phyloP scores from a whole-genome alignment of 2,113 vertebrate genomes.

The Pyxicephalus adspersus region DNA sequence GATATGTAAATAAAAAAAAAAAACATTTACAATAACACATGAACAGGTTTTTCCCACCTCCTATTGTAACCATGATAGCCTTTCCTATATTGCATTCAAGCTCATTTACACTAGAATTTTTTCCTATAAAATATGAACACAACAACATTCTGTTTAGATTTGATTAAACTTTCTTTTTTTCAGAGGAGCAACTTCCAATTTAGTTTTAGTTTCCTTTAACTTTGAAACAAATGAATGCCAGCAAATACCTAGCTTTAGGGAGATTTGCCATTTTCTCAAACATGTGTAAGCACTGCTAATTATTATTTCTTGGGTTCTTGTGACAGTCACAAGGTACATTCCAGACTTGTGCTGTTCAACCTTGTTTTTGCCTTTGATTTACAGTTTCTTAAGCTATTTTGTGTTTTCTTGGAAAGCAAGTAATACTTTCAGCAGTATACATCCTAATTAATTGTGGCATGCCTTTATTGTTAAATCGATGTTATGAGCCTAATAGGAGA shows the following conservation, averaged over 20 bases:
- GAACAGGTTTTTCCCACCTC: no score
- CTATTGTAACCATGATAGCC: no score
- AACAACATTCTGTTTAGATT: no score
- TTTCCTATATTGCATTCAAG: no score
- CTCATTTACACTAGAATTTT: no score
- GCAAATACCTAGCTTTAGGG: background rate
- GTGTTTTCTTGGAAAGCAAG: slow-evolving; percentile 21
- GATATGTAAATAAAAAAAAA: no score
- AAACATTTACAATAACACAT: no score
- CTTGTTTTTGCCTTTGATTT: slow-evolving; percentile 35
- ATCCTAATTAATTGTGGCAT: background rate
- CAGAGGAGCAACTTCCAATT: background rate
- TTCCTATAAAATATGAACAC: no score
- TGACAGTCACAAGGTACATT: slow-evolving; percentile 56
- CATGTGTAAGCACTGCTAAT: slow-evolving; percentile 20
- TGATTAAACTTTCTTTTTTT: no score
- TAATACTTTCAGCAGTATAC: background rate
- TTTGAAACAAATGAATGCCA: slow-evolving; percentile 15
- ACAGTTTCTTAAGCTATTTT: slow-evolving; percentile 22
- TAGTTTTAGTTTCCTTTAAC: slow-evolving; percentile 13
- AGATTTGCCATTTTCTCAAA: background rate
- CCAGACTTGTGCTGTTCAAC: slow-evolving; percentile 19
- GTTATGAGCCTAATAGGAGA: background rate
- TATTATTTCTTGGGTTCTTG: slow-evolving; percentile 40
- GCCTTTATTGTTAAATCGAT: background rate